These are phyloP conservation scores for Phorcus lineatus DNA, from an alignment of 2,888 invertebrate genomes.

Conservation along the genomic window DNA sequence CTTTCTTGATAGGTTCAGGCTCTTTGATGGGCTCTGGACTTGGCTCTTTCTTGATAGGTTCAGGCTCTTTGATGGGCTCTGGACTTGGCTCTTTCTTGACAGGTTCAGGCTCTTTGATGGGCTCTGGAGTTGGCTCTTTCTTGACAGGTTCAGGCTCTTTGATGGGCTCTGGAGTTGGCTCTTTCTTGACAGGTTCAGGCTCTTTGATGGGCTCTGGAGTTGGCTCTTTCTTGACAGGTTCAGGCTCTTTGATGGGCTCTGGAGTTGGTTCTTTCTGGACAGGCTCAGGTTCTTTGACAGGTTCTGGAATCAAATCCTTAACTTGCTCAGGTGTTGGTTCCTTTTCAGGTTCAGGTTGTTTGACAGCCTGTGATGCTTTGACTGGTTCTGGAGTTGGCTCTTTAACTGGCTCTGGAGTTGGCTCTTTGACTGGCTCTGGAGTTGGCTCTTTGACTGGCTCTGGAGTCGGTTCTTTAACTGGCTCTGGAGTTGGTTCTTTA, in stretches of 20 bases:
- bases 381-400: conserved; percentile 5
- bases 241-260: neutral
- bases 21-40: neutral
- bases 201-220: neutral
- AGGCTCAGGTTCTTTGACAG: neutral
- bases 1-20: neutral
- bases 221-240: neutral
- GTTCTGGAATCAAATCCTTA: neutral
- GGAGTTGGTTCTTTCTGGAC: neutral
- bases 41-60: neutral
- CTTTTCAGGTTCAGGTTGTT: neutral
- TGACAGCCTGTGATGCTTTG: neutral
- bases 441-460: conserved; percentile 3
- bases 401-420: neutral
- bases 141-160: neutral
- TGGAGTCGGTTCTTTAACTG: neutral
- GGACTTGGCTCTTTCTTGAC: neutral
- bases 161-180: neutral
- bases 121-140: neutral
- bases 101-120: conserved; percentile 2
- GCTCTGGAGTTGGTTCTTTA: neutral
- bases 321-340: neutral
- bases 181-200: neutral
- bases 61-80: neutral
- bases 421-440: neutral